A percentile compares a stretch with the other conserved stretches of the same genome.
These are phyloP conservation scores for Endomychus coccineus DNA, from an alignment of 2,888 invertebrate species.

Conservation along the genomic window DNA sequence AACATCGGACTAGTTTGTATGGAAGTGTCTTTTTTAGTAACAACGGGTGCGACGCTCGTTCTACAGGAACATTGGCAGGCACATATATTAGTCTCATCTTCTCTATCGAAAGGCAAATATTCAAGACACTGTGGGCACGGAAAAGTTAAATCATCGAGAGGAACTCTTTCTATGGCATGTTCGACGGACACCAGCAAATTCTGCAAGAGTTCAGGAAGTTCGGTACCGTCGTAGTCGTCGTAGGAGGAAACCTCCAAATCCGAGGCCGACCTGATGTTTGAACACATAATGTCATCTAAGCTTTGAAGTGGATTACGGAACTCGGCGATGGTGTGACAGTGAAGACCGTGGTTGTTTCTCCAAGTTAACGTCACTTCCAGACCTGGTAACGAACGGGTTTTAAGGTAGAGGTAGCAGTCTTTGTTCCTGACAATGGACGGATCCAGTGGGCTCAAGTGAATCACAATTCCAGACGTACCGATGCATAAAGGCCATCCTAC, in stretches of 20 bases:
- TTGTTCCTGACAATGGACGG: slow-evolving; percentile 52
- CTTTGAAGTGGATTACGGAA: slow-evolving; percentile 32
- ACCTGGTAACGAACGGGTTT: slow-evolving; percentile 31
- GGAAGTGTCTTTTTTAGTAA: slow-evolving; percentile 41
- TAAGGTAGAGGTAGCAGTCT: slow-evolving; percentile 60
- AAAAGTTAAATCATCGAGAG: slow-evolving; percentile 57
- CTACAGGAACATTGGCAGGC: slow-evolving; percentile 36
- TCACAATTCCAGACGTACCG: slow-evolving; percentile 52
- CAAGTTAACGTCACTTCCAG: slow-evolving; percentile 38
- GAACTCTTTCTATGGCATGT: slow-evolving; percentile 59
- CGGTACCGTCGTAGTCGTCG: slow-evolving; percentile 38
- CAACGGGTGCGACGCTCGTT: slow-evolving; percentile 33
- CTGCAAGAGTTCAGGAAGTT: slow-evolving; percentile 57
- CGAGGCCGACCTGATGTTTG: slow-evolving; percentile 33
- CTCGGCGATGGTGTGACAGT: slow-evolving; percentile 37
- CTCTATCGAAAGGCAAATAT: slow-evolving; percentile 41
- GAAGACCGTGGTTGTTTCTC: slow-evolving; percentile 34
- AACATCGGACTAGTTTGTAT: slow-evolving; percentile 52
- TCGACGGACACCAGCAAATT: slow-evolving; percentile 61
- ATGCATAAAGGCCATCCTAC: slow-evolving; percentile 62
- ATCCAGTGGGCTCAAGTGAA: slow-evolving; percentile 58
- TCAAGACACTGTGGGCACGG: slow-evolving; percentile 49
- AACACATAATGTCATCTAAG: slow-evolving; percentile 39
- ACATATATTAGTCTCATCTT: slow-evolving; percentile 28
- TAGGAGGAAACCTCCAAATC: slow-evolving; percentile 37